A percentile compares a stretch with the other conserved stretches of the same genome.
Conservation (phyloP, 2,113 vertebrate species). For the Ptyas mucosa region DNA sequence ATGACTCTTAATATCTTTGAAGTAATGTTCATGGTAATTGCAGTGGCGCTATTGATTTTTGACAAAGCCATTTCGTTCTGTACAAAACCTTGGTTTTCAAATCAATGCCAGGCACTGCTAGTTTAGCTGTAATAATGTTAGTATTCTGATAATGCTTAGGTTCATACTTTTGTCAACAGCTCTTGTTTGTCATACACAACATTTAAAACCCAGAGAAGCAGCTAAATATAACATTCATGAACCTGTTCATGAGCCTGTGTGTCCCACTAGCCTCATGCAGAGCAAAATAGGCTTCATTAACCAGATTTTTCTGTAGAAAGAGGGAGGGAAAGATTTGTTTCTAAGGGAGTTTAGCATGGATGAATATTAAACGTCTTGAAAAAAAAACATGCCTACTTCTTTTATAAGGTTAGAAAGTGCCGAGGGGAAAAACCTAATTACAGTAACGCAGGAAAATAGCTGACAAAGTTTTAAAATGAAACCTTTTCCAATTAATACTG, state of each 20-base stretch:
- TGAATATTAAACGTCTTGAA: conserved; percentile 46
- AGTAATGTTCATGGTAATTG: conserved; percentile 65
- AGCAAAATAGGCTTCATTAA: conserved; percentile 59
- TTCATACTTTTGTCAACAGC: conserved; percentile 49
- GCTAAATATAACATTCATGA: conserved; percentile 44
- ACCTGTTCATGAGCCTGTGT: conserved; percentile 51
- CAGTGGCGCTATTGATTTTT: conserved; percentile 69
- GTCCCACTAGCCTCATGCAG: conserved; percentile 39
- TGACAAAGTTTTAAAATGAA: conserved; percentile 4
- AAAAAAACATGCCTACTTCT: conserved; percentile 22
- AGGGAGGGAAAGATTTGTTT: conserved; percentile 38
- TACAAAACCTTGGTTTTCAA: conserved; percentile 58
- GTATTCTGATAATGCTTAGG: conserved; percentile 48
- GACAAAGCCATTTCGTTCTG: conserved; percentile 59
- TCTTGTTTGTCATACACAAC: conserved; percentile 36
- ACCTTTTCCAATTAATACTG: background rate
- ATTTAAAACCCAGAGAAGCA: conserved; percentile 49
- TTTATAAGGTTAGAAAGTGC: conserved; percentile 29
- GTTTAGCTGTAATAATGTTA: conserved; percentile 39
- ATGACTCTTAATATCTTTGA: conserved; percentile 58
- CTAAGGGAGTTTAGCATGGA: conserved; percentile 51
- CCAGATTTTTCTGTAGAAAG: conserved; percentile 44
- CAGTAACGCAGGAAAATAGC: conserved; percentile 28
- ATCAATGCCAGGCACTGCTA: conserved; percentile 41
- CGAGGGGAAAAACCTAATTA: conserved; percentile 22